A percentile compares a stretch with the other conserved stretches of the same genome.
These are phyloP conservation scores for Phoxinus dragarum DNA, from an alignment of 2,797 vertebrate species.

Conservation along the genomic window DNA sequence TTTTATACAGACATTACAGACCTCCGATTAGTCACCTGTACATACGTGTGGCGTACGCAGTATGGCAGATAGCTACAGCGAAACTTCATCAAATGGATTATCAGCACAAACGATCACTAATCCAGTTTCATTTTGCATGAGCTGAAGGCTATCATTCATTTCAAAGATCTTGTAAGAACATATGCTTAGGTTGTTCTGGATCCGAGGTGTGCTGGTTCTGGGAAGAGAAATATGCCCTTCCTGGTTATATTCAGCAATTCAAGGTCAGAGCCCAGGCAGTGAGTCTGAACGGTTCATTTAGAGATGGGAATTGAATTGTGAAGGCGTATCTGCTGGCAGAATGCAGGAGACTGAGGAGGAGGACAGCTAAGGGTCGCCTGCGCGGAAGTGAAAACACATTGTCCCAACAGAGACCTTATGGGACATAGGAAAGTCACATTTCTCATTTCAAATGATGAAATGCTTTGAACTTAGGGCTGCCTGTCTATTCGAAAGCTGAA, in stretches of 20 bases:
- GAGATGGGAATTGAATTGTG: conserved; percentile 70
- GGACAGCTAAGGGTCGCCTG: conserved; percentile 53
- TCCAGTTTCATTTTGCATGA: neutral
- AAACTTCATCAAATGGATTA: neutral
- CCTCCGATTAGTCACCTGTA: too few relatives aligned
- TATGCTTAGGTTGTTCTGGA: neutral
- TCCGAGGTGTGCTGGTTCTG: neutral
- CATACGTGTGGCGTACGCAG: too few relatives aligned
- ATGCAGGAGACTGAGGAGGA: conserved; percentile 33
- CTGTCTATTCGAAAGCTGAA: neutral
- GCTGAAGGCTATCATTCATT: neutral
- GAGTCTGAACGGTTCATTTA: conserved; percentile 69
- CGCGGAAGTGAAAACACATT: conserved; percentile 19
- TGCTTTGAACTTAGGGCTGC: neutral
- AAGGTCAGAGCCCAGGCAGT: conserved; percentile 67
- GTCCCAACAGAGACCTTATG: conserved; percentile 38
- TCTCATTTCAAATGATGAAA: neutral
- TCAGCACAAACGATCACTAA: neutral
- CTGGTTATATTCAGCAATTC: conserved; percentile 53
- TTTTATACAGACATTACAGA: too few relatives aligned
- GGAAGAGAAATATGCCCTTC: conserved; percentile 46
- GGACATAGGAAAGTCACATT: conserved; percentile 16
- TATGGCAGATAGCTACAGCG: neutral
- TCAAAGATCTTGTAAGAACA: neutral
- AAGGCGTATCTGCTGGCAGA: conserved; percentile 63